Evolutionary conservation across 2,888 invertebrate species (phyloP).

Genomic region (Eupithecia dodoneata): DNA sequence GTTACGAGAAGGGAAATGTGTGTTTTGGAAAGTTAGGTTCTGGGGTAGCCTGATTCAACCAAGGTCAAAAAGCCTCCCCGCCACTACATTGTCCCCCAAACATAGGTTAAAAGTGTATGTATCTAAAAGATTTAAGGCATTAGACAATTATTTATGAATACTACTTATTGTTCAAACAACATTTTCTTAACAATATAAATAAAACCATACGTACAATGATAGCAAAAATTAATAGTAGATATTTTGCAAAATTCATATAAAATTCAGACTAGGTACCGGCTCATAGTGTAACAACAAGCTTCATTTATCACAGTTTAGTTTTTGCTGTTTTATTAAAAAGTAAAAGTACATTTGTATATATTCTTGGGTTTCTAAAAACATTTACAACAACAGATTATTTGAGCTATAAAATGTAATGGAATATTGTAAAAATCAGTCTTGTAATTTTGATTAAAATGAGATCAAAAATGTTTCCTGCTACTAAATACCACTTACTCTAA

Average conservation of each 20-base stretch:
- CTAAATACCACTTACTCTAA: background rate
- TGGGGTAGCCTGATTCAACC: background rate
- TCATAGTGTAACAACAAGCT: conserved; percentile 2
- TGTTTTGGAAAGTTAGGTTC: background rate
- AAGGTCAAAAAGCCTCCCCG: background rate
- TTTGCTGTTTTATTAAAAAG: background rate
- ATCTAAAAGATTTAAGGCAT: background rate
- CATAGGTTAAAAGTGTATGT: background rate
- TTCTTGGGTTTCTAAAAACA: conserved; percentile 6
- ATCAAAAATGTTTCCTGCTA: conserved; percentile 26
- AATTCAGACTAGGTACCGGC: conserved; percentile 5
- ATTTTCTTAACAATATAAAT: background rate
- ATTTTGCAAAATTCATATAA: background rate
- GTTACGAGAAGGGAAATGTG: background rate
- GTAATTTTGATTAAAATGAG: conserved; percentile 44
- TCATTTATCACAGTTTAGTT: conserved; percentile 11
- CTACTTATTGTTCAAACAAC: background rate
- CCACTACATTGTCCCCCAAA: background rate
- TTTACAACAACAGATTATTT: conserved; percentile 18
- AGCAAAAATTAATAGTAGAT: background rate
- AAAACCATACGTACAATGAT: background rate
- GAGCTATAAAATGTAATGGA: conserved; percentile 17
- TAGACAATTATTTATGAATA: background rate
- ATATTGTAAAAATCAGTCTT: conserved; percentile 46
- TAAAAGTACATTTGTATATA: background rate